phyloP scores from a whole-genome alignment of 2,797 vertebrate species.

The Iguana delicatissima region DNA sequence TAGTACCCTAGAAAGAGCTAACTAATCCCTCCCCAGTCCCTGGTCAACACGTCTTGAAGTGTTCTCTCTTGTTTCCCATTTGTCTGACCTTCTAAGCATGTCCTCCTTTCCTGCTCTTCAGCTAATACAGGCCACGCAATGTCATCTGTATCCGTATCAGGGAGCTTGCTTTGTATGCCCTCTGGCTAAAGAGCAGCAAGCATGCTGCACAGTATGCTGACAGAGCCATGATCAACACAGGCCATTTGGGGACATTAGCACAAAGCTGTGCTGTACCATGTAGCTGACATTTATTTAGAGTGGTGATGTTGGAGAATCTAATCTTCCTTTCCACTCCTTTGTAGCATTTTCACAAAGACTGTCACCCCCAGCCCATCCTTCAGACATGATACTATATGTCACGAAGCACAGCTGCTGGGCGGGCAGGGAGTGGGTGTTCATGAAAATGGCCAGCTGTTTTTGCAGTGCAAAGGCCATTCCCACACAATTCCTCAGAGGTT shows the following conservation, averaged over 20 bases:
- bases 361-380: constrained; percentile 31
- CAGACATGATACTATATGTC: constrained; percentile 35
- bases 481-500: not conserved
- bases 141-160: not conserved
- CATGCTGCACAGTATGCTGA: not conserved
- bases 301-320: constrained; percentile 44
- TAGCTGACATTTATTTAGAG: constrained; percentile 61
- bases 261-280: constrained; percentile 31
- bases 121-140: not conserved
- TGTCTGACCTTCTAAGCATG: not conserved
- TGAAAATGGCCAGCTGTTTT: constrained; percentile 67
- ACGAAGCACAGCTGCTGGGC: constrained; percentile 36
- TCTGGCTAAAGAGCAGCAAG: not conserved
- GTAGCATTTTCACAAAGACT: constrained; percentile 54
- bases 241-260: constrained; percentile 40
- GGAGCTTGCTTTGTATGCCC: not conserved
- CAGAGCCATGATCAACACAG: not conserved
- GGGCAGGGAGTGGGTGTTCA: constrained; percentile 57
- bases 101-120: not conserved
- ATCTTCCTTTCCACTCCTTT: constrained; percentile 57
- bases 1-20: not conserved
- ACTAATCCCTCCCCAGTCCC: not conserved
- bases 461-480: fast-evolving
- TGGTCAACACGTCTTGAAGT: not conserved
- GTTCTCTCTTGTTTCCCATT: not conserved